Evolutionary conservation across 2,888 invertebrate species (phyloP).

Genomic region (Nemapogon koenigi): DNA sequence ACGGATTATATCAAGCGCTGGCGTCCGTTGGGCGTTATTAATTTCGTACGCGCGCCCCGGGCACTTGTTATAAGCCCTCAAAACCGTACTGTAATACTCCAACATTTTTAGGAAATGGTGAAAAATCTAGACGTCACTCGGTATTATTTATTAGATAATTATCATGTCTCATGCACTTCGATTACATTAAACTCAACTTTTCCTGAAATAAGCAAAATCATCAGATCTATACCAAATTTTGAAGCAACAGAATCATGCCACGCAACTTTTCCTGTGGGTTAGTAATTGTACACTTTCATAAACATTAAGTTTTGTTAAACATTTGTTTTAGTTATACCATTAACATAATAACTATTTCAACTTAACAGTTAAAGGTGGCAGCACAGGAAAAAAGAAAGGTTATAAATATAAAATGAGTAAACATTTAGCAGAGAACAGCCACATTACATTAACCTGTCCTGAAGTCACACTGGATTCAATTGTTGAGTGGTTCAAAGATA

Average conservation of each 20-base stretch:
- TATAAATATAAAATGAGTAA: constrained; percentile 24
- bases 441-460: constrained; percentile 60
- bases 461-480: constrained; percentile 53
- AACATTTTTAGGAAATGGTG: too few species aligned
- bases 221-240: constrained; percentile 56
- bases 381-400: constrained; percentile 5
- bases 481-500: constrained; percentile 63
- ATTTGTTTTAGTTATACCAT: background rate
- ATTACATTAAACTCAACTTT: constrained; percentile 35
- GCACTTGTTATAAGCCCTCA: too few species aligned
- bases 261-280: too few species aligned
- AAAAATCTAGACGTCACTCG: too few species aligned
- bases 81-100: too few species aligned
- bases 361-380: constrained; percentile 2
- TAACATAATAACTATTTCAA: background rate
- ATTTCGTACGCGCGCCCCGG: too few species aligned
- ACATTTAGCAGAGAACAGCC: constrained; percentile 56
- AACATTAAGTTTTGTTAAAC: background rate
- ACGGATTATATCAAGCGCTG: too few species aligned
- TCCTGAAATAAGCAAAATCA: constrained; percentile 47
- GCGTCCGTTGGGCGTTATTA: too few species aligned
- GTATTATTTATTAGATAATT: constrained; percentile 20
- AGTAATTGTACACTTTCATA: constrained; percentile 24
- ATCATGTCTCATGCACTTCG: constrained; percentile 49
- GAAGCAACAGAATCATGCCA: constrained; percentile 35